A percentile compares a stretch with the other conserved stretches of the same genome.
phyloP scores from a whole-genome alignment of 1,140 invertebrate genomes.

The Lineus longissimus region DNA sequence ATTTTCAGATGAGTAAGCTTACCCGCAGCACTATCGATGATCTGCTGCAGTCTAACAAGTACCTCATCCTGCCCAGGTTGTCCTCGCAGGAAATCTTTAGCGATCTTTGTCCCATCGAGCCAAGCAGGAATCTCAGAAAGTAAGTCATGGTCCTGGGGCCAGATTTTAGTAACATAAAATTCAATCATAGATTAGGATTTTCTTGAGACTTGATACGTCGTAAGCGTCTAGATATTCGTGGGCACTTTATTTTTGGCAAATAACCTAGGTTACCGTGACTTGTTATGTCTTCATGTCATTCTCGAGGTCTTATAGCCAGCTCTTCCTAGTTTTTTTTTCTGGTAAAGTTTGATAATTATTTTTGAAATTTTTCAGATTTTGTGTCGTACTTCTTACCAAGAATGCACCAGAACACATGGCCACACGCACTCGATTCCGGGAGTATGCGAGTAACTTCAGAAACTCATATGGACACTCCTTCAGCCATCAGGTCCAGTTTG shows the following conservation, averaged over 20 bases:
- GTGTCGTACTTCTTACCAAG: slow-evolving; percentile 79
- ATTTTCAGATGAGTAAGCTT: slow-evolving; percentile 44
- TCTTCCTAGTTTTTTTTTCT: background rate
- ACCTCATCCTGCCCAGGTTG: slow-evolving; percentile 78
- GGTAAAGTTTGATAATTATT: too few species aligned
- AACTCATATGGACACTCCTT: slow-evolving; percentile 9
- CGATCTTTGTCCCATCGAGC: slow-evolving; percentile 82
- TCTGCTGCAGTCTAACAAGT: slow-evolving; percentile 83
- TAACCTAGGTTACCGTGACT: background rate
- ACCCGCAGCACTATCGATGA: slow-evolving; percentile 69
- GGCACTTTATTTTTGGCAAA: background rate
- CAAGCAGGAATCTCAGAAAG: slow-evolving; percentile 70
- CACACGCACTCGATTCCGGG: slow-evolving; percentile 51
- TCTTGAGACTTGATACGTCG: background rate
- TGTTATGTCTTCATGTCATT: too few species aligned
- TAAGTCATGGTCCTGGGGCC: slow-evolving; percentile 14
- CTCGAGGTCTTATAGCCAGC: too few species aligned
- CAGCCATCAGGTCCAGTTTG: slow-evolving; percentile 71
- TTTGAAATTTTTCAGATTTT: slow-evolving; percentile 60
- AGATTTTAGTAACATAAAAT: too few species aligned
- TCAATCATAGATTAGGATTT: background rate
- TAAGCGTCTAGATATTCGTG: background rate
- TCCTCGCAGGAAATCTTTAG: slow-evolving; percentile 84
- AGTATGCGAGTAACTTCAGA: slow-evolving; percentile 48
- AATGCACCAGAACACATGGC: slow-evolving; percentile 56